Base-by-base conservation (phyloP, 2,888 invertebrate genomes). In the Orthosia gracilis region DNA sequence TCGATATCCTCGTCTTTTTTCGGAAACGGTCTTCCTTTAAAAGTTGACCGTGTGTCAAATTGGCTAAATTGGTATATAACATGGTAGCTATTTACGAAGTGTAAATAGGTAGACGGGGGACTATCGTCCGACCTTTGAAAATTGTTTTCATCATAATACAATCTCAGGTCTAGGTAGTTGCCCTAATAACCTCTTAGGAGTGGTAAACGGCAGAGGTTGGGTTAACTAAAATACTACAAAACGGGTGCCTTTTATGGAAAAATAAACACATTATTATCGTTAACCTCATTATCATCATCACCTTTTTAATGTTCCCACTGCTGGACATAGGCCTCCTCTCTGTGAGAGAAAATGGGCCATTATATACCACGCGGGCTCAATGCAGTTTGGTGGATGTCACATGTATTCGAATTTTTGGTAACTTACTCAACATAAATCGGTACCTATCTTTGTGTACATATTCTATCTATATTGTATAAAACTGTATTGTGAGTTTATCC, bases 1-100 rank as follows among this genome's bases (percentile, higher is more conserved):
- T 78, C 67, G 58, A 71, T 73, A 67, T 58, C 13, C 65, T 23
- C 50, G 40, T 49, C 31, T 52, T 72, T 58, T 62, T 31, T 7
- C 31, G 9, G 13, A 45, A 68, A 61, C 4, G 49, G 21, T 5
- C 31, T 66, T 47, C 54, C 58, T 63, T 68, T 57, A 66, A 63
- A 70, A 64, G 18, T 49, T 49, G 65, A n/a, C 21, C 45, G 49
- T 52, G 40, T 12, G 49, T 67, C 21, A 68, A 64, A 73, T 73
- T 74, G 23, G 18, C 13, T 49, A 26, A 49, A 78, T 66, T 73
- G 66, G 49, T 54, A 58, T n/a, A n/a, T n/a, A n/a, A n/a, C 40
- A 55, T 31, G 17, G 17, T 50, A 15, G 2, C 40, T 1, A 62
- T 31, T 15, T 45, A 45, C 55, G 18, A 52, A 1, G 52, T 63